Percentiles rank a stretch among this genome's conserved stretches.
Conservation (phyloP, 2,888 invertebrate species). For the Hemaris fuciformis region DNA sequence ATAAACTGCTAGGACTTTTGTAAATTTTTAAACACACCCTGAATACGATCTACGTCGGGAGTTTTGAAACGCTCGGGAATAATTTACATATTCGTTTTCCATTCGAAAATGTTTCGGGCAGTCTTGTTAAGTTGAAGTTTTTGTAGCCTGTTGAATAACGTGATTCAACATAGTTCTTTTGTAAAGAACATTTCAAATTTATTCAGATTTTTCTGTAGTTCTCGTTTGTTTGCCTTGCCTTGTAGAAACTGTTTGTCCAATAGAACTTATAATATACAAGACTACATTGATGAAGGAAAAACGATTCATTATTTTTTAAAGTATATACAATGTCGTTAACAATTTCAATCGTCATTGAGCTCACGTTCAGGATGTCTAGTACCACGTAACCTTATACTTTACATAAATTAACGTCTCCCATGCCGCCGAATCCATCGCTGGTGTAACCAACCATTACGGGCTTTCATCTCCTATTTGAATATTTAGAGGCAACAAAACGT, state of each 20-base stretch:
- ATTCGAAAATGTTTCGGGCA: background rate
- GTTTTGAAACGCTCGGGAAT: constrained; percentile 20
- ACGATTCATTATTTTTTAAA: background rate
- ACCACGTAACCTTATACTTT: constrained; percentile 68
- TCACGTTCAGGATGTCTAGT: constrained; percentile 70
- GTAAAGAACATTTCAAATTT: background rate
- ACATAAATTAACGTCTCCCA: constrained; percentile 66
- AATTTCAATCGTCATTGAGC: constrained; percentile 67
- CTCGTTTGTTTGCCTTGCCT: background rate
- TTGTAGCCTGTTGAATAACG: constrained; percentile 6
- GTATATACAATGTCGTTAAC: constrained; percentile 20
- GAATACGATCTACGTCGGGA: constrained; percentile 19
- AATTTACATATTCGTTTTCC: background rate
- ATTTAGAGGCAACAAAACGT: constrained; percentile 61
- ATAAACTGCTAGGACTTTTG: constrained; percentile 42
- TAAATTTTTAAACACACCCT: constrained; percentile 32
- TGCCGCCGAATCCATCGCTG: constrained; percentile 52
- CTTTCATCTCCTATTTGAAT: constrained; percentile 69
- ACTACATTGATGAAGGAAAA: background rate
- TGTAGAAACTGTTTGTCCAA: too few species aligned
- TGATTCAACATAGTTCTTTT: background rate
- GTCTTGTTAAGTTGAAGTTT: background rate
- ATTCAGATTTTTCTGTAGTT: background rate
- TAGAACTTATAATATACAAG: too few species aligned
- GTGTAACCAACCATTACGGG: constrained; percentile 70